Base-by-base conservation (phyloP, 1,140 invertebrate species). In the Hypsibius dujardini region DNA sequence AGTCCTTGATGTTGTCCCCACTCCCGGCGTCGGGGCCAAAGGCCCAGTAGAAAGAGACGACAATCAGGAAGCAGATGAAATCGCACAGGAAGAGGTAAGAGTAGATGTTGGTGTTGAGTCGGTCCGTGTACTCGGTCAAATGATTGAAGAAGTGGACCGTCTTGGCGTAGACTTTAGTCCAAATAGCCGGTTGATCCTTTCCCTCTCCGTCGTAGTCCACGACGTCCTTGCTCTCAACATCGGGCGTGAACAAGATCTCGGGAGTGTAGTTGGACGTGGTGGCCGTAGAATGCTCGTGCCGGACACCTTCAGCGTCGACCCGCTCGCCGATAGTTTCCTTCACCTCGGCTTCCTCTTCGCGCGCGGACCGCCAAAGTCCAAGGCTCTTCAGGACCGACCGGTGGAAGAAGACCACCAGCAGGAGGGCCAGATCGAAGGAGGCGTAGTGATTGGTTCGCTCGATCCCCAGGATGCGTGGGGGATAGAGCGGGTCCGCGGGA, bases 31-130 rank as follows among this genome's bases (percentile, higher is more conserved):
- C 50, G 7, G 50, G 89, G 46, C 90, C 90, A 82, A 98, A 98
- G 7, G 92, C 87, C 46, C 89, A 88, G 79, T 95, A 98, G 70
- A 94, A 92, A 81, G 98, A 95, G 67, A 97, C 89, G 40, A 98
- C 84, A 2, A 98, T 89, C 72, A 98, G 84, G 78, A 98, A 97
- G 78, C 95, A 96, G 76, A 97, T 87, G 77, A 99, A 96, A 80
- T 98, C 95, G 79, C 95, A 97, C 69, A 96, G 84, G 79, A 99
- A 98, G 92, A 98, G 98, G 75, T 90, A 88, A 0, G 94, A 90
- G 80, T 98, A 99, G 1, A 98, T 90, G 83, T 99, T 95, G 1
- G 88, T 88, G 60, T 90, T 90, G 56, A 92, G 85, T 73, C 88
- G 84, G 70, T 87, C 87, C 80, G 79, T 84, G 69, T 87, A 86